A percentile compares a stretch with the other conserved stretches of the same genome.
Evolutionary conservation across 2,797 vertebrate genomes (phyloP).

Genomic region (Phalanger gymnotis): DNA sequence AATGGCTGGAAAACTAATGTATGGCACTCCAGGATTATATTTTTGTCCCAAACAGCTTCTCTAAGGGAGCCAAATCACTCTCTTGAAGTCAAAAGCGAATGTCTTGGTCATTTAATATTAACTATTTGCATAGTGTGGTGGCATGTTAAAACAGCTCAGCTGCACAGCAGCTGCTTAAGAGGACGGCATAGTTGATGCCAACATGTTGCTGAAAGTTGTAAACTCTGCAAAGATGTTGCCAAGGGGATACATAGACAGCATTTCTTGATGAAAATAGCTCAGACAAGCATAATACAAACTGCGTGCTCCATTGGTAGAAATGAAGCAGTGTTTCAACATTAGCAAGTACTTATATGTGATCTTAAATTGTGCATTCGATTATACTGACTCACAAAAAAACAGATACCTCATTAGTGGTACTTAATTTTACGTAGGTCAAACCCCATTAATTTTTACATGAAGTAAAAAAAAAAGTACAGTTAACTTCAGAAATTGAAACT

Average conservation of each 20-base stretch:
- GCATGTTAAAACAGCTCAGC: conserved; percentile 91
- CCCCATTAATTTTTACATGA: neutral
- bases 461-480: neutral
- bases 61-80: conserved; percentile 69
- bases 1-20: conserved; percentile 35
- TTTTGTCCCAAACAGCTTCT: conserved; percentile 51
- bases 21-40: conserved; percentile 59
- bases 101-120: conserved; percentile 90
- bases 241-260: conserved; percentile 90
- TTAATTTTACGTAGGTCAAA: neutral
- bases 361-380: neutral
- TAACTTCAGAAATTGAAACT: neutral
- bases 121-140: conserved; percentile 90
- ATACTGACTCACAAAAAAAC: neutral
- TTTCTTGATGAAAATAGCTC: conserved; percentile 94
- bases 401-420: neutral
- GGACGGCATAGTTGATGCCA: conserved; percentile 92
- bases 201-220: conserved; percentile 92
- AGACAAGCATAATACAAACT: conserved; percentile 87
- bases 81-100: conserved; percentile 51
- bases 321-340: conserved; percentile 75
- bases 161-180: conserved; percentile 94
- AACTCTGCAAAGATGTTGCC: conserved; percentile 91
- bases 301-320: conserved; percentile 76
- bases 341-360: conserved; percentile 54